A percentile compares a stretch with the other conserved stretches of the same genome.
Conservation (phyloP, 2,113 vertebrate genomes). For the Podocnemis expansa region DNA sequence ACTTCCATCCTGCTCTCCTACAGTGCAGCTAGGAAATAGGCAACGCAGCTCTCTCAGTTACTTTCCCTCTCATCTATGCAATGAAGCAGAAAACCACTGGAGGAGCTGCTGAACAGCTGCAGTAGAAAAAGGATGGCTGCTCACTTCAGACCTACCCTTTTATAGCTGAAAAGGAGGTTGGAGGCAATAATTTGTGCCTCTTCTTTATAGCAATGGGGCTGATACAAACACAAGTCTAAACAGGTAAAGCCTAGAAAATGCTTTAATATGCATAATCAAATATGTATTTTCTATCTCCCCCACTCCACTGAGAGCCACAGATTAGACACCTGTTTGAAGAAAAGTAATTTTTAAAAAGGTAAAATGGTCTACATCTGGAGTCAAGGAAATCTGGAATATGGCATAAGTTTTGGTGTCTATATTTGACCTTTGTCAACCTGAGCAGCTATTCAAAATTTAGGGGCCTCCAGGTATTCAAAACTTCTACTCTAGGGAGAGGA, state of each 20-base stretch:
- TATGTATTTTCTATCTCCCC: too few species aligned
- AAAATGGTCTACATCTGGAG: neutral
- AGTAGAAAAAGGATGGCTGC: too few species aligned
- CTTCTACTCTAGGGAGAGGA: neutral
- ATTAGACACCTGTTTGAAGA: neutral
- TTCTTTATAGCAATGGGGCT: neutral
- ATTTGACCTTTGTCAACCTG: neutral
- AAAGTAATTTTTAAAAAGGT: neutral
- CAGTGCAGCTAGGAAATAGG: too few species aligned
- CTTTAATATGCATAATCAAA: neutral
- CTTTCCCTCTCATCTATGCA: too few species aligned
- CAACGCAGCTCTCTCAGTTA: too few species aligned
- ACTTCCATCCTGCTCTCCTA: too few species aligned
- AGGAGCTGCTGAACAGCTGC: too few species aligned
- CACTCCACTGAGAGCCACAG: neutral
- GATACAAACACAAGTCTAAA: neutral
- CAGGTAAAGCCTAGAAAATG: neutral
- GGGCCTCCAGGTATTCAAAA: neutral
- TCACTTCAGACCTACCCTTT: too few species aligned
- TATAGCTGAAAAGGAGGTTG: too few species aligned
- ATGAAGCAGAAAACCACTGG: too few species aligned
- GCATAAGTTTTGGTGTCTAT: neutral
- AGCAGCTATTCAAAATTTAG: neutral
- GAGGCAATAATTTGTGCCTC: neutral
- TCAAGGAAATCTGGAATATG: neutral